Percentiles rank a stretch among this genome's conserved stretches.
Evolutionary conservation across 2,888 invertebrate genomes (phyloP).

Genomic region (Uloborus plumipes): DNA sequence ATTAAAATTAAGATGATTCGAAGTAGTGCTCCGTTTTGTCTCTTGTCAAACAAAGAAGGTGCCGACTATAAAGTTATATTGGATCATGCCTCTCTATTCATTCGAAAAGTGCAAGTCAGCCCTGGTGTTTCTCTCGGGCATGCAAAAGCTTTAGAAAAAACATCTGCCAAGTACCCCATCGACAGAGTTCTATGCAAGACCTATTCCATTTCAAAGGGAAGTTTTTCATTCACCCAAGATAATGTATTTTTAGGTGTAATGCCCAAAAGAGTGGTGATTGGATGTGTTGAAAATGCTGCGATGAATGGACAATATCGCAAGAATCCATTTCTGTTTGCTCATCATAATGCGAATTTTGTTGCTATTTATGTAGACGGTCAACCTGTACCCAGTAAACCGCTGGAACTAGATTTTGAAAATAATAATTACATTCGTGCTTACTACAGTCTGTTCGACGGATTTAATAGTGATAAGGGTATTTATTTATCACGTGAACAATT

Average conservation of each 20-base stretch:
- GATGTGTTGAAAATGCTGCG: conserved; percentile 66
- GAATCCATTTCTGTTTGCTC: conserved; percentile 67
- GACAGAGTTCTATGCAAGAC: conserved; percentile 13
- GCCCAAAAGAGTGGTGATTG: conserved; percentile 65
- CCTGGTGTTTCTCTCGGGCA: conserved; percentile 17
- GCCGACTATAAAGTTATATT: neutral
- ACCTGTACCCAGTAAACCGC: conserved; percentile 64
- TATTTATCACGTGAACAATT: conserved; percentile 17
- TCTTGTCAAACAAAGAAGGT: neutral
- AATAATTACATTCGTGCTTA: conserved; percentile 66
- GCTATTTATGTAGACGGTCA: conserved; percentile 66
- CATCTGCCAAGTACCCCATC: conserved; percentile 14
- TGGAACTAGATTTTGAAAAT: conserved; percentile 21
- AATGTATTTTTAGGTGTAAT: conserved; percentile 13
- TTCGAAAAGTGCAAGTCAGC: neutral
- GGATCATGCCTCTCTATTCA: conserved; percentile 1
- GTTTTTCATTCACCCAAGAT: conserved; percentile 14
- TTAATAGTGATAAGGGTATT: conserved; percentile 66
- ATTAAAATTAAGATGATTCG: conserved; percentile 7
- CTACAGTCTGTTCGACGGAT: conserved; percentile 67
- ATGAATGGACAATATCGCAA: conserved; percentile 64
- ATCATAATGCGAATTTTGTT: conserved; percentile 65
- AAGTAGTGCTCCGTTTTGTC: conserved; percentile 24
- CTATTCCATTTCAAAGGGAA: neutral
- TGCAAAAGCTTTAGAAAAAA: conserved; percentile 15